phyloP scores from a whole-genome alignment of 2,797 vertebrate species.

The Danio jaintianensis region DNA sequence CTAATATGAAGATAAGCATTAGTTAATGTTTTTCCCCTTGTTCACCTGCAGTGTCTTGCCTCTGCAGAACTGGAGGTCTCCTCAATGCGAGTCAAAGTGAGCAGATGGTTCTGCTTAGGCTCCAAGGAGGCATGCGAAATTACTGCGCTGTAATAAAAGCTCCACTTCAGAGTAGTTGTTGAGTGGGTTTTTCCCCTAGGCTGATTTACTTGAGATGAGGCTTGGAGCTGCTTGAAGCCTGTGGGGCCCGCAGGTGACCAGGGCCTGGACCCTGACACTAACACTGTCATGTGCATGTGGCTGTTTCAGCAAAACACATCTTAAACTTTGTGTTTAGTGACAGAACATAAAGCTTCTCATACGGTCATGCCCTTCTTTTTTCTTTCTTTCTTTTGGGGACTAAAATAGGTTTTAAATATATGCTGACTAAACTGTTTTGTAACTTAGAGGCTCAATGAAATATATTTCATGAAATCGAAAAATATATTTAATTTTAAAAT shows the following conservation, averaged over 20 bases:
- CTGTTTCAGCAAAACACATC: conserved; percentile 35
- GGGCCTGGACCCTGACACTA: conserved; percentile 53
- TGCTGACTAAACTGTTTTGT: too few species aligned
- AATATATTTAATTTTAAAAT: too few species aligned
- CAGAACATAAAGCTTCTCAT: not conserved
- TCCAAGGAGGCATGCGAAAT: conserved; percentile 65
- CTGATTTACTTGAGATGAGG: conserved; percentile 62
- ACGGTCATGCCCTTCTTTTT: too few species aligned
- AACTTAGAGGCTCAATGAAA: too few species aligned
- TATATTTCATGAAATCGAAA: too few species aligned
- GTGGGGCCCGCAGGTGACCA: conserved; percentile 54
- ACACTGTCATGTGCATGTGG: conserved; percentile 47
- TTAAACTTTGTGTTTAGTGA: conserved; percentile 24
- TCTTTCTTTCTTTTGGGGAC: too few species aligned
- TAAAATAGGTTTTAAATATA: too few species aligned
- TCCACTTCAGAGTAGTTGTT: conserved; percentile 55
- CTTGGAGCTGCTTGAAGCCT: conserved; percentile 50
- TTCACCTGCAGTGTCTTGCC: not conserved
- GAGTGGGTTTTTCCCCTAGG: conserved; percentile 62
- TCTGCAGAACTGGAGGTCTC: conserved; percentile 3
- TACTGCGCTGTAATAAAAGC: conserved; percentile 67
- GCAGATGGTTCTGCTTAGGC: conserved; percentile 76
- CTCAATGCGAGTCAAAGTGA: conserved; percentile 48
- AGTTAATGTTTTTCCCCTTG: too few species aligned
- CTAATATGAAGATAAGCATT: too few species aligned